Base-by-base conservation (phyloP, 2,113 vertebrate genomes). In the Excalfactoria chinensis region DNA sequence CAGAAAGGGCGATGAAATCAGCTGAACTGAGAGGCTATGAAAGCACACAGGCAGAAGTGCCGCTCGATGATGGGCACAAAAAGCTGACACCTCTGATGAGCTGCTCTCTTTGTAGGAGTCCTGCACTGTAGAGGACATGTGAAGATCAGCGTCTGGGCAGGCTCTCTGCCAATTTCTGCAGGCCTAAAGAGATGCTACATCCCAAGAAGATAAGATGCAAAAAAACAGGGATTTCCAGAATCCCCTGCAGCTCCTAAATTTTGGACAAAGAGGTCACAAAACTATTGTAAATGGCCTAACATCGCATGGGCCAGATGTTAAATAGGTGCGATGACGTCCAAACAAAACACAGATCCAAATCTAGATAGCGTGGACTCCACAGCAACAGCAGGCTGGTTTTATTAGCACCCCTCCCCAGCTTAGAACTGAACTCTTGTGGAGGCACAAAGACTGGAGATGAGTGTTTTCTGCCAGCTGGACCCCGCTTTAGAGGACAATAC, bases 1-100 rank as follows among this genome's bases (percentile, higher is more conserved):
- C 87, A 83, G 75, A 84, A 28, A n/a, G 46, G 51, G 64, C 0
- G 10, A 96, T 82, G 79, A 87, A 83, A 91, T 77, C 87, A 59
- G 68, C 56, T 43, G 44, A 72, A 71, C 8, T 48, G 53, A 94
- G 78, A 85, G 46, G 64, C 78, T 83, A 46, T 8, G 14, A 62
- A 87, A 90, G 86, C 40, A 37, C 68, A 67, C 11, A 8, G 74
- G 78, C n/a, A 4, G 1, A 13, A 72, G 30, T 46, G 34, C 32
- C 16, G 40, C 70, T 82, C 63, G 3, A 16, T 1, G 2, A 75
- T 6, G 21, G 73, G 53, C 11, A 79, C 1, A 11, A 63, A 87
- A 84, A 90, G 71, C 49, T n/a, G 81, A 35, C 49, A 43, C n/a
- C 78, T 87, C 89, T 35, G 46, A 70, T 76, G 32, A 77, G 74